phyloP scores from a whole-genome alignment of 2,888 invertebrate genomes.

The Plagodis dolabraria region DNA sequence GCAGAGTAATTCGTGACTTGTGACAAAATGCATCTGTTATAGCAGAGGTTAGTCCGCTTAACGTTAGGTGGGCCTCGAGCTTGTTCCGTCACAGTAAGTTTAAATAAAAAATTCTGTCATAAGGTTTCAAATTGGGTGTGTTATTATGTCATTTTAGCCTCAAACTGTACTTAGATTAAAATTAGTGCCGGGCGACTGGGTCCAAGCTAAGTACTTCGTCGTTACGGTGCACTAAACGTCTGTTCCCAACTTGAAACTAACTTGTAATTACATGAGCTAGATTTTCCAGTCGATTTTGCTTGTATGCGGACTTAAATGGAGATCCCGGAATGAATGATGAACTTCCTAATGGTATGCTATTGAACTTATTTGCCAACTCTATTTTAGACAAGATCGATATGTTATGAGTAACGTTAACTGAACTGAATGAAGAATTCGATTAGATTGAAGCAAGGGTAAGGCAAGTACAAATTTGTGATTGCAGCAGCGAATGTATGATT shows the following conservation, averaged over 20 bases:
- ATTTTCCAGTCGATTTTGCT: constrained; percentile 33
- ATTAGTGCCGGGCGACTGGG: constrained; percentile 21
- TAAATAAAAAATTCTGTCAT: no score
- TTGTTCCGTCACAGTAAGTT: no score
- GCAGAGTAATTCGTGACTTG: no score
- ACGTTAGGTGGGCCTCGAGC: no score
- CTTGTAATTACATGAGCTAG: constrained; percentile 46
- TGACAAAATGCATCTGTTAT: no score
- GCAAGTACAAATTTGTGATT: no score
- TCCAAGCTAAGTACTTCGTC: constrained; percentile 29
- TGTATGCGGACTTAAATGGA: constrained; percentile 41
- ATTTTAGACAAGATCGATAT: background rate
- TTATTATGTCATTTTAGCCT: background rate
- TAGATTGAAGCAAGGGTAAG: no score
- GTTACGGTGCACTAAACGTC: constrained; percentile 38
- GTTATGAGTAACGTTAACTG: no score
- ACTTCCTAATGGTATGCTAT: constrained; percentile 27
- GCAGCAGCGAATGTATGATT: no score
- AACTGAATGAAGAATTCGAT: no score
- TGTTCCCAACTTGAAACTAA: constrained; percentile 36
- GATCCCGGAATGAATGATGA: constrained; percentile 43
- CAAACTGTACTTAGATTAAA: background rate
- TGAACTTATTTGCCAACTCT: background rate
- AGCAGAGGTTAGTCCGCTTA: no score
- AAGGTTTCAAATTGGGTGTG: background rate